Evolutionary conservation across 2,888 invertebrate genomes (phyloP), one percentile per base, ranked within the genome.

Genomic region (Apotomis turbidana): DNA sequence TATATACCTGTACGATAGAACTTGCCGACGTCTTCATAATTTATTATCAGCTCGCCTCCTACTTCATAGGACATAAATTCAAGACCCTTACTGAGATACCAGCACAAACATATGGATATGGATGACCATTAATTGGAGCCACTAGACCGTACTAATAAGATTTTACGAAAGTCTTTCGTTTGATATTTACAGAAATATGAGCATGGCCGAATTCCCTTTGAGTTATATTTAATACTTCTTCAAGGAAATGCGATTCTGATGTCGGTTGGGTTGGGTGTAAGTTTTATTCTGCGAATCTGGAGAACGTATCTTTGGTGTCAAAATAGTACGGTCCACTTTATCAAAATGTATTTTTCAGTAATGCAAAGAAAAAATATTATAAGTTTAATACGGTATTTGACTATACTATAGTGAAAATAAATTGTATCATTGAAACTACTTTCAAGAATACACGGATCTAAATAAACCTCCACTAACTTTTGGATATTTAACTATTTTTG

Each of bases 131-230:
- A 54, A 27, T 52, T 41, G n/a, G 52, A 70, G 10, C 44, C 44
- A 59, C 70, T 63, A 41, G 63, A 59, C 46, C 64, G 59, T 12
- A 46, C 12, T 70, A 55, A 59, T 54, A n/a, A 46, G 46, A 64
- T 70, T 70, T 60, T 46, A 36, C 27, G 13, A 59, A 58, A 63
- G 59, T 10, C 44, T 15, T 60, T 54, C 58, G 13, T 66, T 66
- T 54, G 13, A 64, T 64, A 59, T 70, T 70, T 46, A 59, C 59
- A 51, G 58, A 63, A 70, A 58, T 36, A 36, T 44, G 63, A 52
- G 51, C 70, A 57, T 1, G 51, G 15, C 5, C 41, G 27, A 9
- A 44, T 54, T 60, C 12, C n/a, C 44, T 64, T 64, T 52, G 52
- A 52, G 38, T 5, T 27, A n/a, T 5, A 52, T 46, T 63, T 5